Evolutionary conservation across 2,888 invertebrate genomes (phyloP).

Genomic region (Leptothorax acervorum): DNA sequence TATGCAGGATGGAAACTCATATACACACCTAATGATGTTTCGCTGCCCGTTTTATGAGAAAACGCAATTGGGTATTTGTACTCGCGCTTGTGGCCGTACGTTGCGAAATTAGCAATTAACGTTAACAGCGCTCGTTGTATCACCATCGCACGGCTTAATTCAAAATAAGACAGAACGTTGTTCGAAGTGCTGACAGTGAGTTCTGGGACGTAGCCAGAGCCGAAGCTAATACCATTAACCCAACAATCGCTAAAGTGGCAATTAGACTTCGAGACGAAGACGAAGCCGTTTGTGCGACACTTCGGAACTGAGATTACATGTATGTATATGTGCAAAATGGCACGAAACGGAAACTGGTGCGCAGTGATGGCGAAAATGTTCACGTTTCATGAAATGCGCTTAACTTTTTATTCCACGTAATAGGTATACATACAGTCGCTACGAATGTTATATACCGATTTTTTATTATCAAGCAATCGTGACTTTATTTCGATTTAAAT

Average conservation of each 20-base stretch:
- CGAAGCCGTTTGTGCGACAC: constrained; percentile 41
- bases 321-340: constrained; percentile 9
- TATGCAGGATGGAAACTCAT: neutral
- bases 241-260: constrained; percentile 56
- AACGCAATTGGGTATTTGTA: constrained; percentile 48
- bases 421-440: neutral
- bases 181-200: constrained; percentile 50
- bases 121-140: constrained; percentile 46
- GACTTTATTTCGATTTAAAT: neutral
- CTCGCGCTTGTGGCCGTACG: constrained; percentile 24
- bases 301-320: constrained; percentile 37
- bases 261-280: constrained; percentile 47
- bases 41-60: constrained; percentile 15
- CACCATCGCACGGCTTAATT: constrained; percentile 41
- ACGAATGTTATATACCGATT: neutral
- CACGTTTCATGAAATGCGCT: neutral
- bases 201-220: constrained; percentile 50
- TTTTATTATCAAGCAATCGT: neutral
- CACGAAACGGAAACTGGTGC: neutral
- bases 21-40: neutral
- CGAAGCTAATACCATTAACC: constrained; percentile 55
- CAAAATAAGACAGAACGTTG: constrained; percentile 50
- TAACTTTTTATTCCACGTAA: neutral
- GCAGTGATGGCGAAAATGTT: neutral
- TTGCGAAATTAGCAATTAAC: constrained; percentile 53